A percentile compares a stretch with the other conserved stretches of the same genome.
Evolutionary conservation across 2,797 vertebrate species (phyloP).

Genomic region (Onychomys arenicola): DNA sequence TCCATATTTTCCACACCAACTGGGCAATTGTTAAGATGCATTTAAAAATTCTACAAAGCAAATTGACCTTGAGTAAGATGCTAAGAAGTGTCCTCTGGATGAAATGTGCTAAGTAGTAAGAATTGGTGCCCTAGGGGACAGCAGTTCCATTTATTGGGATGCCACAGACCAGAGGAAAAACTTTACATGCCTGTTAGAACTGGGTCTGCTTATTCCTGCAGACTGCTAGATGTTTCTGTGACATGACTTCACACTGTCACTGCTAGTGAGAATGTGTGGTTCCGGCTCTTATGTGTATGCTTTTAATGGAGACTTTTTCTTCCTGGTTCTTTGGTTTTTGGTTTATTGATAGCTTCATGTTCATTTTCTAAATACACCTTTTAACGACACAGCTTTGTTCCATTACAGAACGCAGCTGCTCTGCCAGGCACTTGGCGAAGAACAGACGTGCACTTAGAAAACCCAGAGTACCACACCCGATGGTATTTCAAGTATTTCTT

Average conservation of each 20-base stretch:
- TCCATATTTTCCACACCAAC: not conserved
- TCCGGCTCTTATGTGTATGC: not conserved
- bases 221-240: not conserved
- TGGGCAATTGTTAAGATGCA: not conserved
- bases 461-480: slow-evolving; percentile 99
- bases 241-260: not conserved
- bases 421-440: slow-evolving; percentile 97
- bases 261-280: not conserved
- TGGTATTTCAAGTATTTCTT: slow-evolving; percentile 99
- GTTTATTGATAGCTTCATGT: not conserved
- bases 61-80: not conserved
- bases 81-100: not conserved
- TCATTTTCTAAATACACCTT: slow-evolving; percentile 45
- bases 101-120: not conserved
- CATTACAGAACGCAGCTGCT: slow-evolving; percentile 91
- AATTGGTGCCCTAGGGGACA: not conserved
- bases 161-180: not conserved
- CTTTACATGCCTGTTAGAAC: not conserved
- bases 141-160: not conserved
- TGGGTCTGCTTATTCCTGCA: not conserved
- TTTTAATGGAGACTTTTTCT: not conserved
- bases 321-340: slow-evolving; percentile 3
- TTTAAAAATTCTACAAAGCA: slow-evolving; percentile 1
- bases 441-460: slow-evolving; percentile 99
- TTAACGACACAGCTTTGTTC: slow-evolving; percentile 58